phyloP scores from a whole-genome alignment of 2,888 invertebrate genomes.

The Drosophila antonietae region DNA sequence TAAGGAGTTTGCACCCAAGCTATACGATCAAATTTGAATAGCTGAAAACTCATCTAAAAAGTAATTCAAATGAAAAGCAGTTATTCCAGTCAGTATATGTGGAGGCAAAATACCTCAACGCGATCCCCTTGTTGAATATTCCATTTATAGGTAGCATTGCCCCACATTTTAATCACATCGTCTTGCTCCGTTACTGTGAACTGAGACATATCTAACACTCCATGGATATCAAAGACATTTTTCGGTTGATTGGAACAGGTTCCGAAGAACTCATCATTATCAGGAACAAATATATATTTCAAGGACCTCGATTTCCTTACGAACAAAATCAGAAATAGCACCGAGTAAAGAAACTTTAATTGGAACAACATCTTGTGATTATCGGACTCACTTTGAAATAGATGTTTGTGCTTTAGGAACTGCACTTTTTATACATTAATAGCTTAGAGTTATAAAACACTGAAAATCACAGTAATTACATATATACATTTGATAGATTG shows the following conservation, averaged over 20 bases:
- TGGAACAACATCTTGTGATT: neutral
- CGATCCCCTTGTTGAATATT: neutral
- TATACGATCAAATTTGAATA: constrained; percentile 24
- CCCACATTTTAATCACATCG: neutral
- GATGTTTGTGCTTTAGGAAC: neutral
- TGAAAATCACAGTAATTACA: neutral
- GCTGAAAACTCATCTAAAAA: fast-evolving
- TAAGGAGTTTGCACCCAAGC: neutral
- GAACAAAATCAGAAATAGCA: neutral
- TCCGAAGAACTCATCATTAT: constrained; percentile 15
- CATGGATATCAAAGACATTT: neutral
- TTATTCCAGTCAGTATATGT: neutral
- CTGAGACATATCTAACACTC: neutral
- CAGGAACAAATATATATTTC: neutral
- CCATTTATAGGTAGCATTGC: neutral
- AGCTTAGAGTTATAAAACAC: neutral
- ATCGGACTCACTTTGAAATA: neutral
- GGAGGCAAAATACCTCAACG: neutral
- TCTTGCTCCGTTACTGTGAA: neutral
- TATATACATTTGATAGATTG: neutral
- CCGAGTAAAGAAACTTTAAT: neutral
- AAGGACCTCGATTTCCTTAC: constrained; percentile 20
- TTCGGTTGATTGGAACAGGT: constrained; percentile 14
- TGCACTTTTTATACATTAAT: constrained; percentile 2
- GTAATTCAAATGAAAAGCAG: neutral